Evolutionary conservation across 2,888 invertebrate genomes (phyloP), one percentile per base, ranked within the genome.

Genomic region (Coremacera marginata): DNA sequence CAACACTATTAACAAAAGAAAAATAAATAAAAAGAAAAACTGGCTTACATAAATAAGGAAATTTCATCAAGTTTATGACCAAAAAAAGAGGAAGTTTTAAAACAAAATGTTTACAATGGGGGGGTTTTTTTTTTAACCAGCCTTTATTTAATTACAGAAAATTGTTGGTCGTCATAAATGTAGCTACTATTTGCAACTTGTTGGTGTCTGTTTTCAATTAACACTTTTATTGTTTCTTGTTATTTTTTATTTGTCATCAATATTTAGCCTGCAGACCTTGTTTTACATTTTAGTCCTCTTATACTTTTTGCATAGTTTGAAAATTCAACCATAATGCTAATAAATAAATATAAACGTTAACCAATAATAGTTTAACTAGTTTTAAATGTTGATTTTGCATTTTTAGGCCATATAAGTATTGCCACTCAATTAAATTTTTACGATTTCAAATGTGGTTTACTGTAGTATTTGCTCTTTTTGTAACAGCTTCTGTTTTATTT

Each of bases 21-120:
- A 44, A 44, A 44, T 1, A 14, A 22, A n/a, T 5, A 9, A 7
- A n/a, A 25, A 9, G 19, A 25, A 25, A 25, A 60, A 9, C 55
- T n/a, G 22, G 55, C 7, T 60, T 9, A 14, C 22, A 55, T 22
- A 65, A 19, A 22, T 19, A 37, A 44, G 67, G 44, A 73, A 73
- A 63, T 57, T 62, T 27, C 49, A 63, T 65, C 70, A 75, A 70
- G 60, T 70, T 75, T 75, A 75, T 70, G 57, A 75, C 75, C 62
- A 75, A 75, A 70, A 51, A 34, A 16, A 75, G 60, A 75, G 75
- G 75, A 70, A 75, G 68, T 51, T 25, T 70, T 31, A 51, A 19
- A 62, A 62, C 25, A 62, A 44, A 67, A 67, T 44, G 44, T 44
- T 44, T 11, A 44, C 14, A 14, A 44, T 11, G 1, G 14, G 11